Conservation (phyloP, 2,888 invertebrate species). For the Napeogenes sylphis region DNA sequence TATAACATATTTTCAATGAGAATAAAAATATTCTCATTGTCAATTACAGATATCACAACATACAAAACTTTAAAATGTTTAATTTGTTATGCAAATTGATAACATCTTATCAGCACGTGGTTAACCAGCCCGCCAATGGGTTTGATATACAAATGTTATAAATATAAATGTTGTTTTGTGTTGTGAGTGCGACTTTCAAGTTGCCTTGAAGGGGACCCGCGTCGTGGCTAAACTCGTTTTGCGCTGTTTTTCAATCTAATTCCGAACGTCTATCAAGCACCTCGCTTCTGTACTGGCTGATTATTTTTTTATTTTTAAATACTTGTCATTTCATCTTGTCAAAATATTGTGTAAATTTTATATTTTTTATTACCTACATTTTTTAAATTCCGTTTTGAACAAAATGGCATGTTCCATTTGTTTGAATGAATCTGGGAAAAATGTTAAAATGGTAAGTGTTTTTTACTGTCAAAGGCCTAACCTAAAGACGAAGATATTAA, state of each 20-base stretch:
- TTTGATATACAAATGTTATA: neutral
- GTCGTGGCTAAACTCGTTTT: conserved; percentile 13
- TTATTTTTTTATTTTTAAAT: conserved; percentile 15
- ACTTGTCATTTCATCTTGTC: conserved; percentile 14
- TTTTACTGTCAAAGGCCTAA: neutral
- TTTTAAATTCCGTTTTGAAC: conserved; percentile 20
- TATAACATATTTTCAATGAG: too few species aligned
- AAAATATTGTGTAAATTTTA: conserved; percentile 6
- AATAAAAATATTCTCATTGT: too few species aligned
- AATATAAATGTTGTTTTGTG: neutral
- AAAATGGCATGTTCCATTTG: conserved; percentile 59
- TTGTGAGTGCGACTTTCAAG: conserved; percentile 8
- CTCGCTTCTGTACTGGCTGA: conserved; percentile 10
- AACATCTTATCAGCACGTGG: neutral
- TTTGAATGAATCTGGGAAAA: conserved; percentile 45
- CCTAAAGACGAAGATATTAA: conserved; percentile 1
- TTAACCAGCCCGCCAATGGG: neutral
- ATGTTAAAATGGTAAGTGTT: conserved; percentile 54
- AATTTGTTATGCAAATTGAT: neutral
- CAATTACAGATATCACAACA: too few species aligned
- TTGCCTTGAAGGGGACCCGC: conserved; percentile 13
- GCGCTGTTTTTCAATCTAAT: conserved; percentile 6
- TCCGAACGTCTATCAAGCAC: neutral
- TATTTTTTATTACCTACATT: conserved; percentile 12
- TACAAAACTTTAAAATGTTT: too few species aligned